Percentiles rank a stretch among this genome's conserved stretches.
These are phyloP conservation scores for Willisornis vidua DNA, from an alignment of 2,113 vertebrate genomes.

Conservation along the genomic window DNA sequence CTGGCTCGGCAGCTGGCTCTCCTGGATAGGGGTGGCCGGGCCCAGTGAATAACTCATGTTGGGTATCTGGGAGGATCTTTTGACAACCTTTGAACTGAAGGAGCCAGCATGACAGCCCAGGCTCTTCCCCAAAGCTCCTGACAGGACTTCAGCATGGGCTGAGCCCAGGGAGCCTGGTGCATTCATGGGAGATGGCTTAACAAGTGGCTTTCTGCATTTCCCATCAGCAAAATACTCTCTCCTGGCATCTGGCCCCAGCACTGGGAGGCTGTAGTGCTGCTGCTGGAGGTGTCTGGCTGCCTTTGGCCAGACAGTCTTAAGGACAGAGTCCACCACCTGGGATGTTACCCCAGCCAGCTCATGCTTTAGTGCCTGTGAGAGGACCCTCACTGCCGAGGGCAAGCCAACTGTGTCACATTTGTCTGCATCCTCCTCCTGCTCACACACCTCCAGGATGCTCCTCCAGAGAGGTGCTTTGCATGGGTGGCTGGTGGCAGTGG, in stretches of 20 bases:
- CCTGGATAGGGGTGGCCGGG: conserved; percentile 72
- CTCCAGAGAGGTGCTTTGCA: neutral
- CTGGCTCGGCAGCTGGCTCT: conserved; percentile 82
- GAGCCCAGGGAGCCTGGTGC: neutral
- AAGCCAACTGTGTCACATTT: neutral
- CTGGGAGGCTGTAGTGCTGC: neutral
- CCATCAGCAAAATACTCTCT: neutral
- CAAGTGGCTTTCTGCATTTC: conserved; percentile 6
- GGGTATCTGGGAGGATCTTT: conserved; percentile 73
- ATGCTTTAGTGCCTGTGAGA: conserved; percentile 83
- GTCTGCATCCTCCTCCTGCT: conserved; percentile 17
- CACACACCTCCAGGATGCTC: neutral
- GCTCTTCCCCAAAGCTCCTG: conserved; percentile 75
- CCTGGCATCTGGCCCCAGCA: neutral
- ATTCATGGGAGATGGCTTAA: neutral
- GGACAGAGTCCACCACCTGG: conserved; percentile 85
- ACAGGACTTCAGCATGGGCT: conserved; percentile 71
- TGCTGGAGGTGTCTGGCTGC: conserved; percentile 54
- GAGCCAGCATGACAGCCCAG: conserved; percentile 56
- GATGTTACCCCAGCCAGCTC: conserved; percentile 83
- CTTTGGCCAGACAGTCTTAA: conserved; percentile 79
- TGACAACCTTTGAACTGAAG: conserved; percentile 58
- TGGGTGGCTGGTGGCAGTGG: neutral
- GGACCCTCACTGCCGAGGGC: conserved; percentile 60
- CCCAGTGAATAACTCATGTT: conserved; percentile 72